Evolutionary conservation across 2,888 invertebrate genomes (phyloP), one percentile per base, ranked within the genome.

Genomic region (Ashinkailepas kermadecensis): DNA sequence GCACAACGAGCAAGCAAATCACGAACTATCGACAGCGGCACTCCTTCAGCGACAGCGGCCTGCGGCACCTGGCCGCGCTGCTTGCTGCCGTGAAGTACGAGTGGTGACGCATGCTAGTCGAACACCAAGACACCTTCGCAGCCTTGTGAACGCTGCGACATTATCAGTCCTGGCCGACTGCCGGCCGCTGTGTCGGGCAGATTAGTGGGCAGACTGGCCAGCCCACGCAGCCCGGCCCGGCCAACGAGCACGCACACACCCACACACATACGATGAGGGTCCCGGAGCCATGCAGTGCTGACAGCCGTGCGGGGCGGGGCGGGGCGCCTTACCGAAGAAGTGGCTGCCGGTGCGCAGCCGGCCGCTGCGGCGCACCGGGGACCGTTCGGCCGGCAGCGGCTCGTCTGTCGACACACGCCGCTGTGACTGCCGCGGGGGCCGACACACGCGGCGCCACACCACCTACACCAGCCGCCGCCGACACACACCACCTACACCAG

Each of bases 361-460:
- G 57, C 79, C 79, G 13, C 58, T 58, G 15, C 79, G 79, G 23
- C 79, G 57, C 58, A 23, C 23, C 79, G 79, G 79, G 6, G 79
- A 79, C 15, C 79, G 79, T 13, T 79, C 79, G 23, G 58, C 58
- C 23, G 79, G 79, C 79, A 79, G 58, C 79, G 79, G 79, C 57
- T 79, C 79, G 23, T 79, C 79, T 79, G 58, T 2, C n/a, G 25
- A n/a, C 54, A 18, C 21, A 18, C 39, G 39, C 39, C 39, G 39
- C 39, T 39, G 39, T 39, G 39, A 39, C 39, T 39, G 39, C 39
- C 39, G 39, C 39, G 39, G 39, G 39, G 39, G 39, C 39, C 39
- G 56, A n/a, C 10, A 25, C 25, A 13, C 0, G 23, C 21, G 23
- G 9, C 9, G n/a, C 15, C 23, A 23, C 65, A 67, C n/a, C 8